Conservation (phyloP, 2,797 vertebrate genomes). For the Anguilla obscura region DNA sequence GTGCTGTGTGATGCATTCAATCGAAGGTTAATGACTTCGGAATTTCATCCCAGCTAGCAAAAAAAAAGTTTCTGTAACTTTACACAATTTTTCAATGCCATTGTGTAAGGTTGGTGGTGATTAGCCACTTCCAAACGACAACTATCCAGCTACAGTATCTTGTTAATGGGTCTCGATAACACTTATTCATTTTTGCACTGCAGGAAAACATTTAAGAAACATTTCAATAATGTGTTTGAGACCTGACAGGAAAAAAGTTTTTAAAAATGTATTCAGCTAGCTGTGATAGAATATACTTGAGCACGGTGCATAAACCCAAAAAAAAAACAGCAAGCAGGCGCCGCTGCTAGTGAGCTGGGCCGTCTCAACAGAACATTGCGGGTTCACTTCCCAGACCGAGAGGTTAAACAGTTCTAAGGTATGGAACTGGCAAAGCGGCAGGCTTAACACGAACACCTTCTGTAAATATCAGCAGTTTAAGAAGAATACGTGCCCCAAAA, state of each 20-base stretch:
- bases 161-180: background rate
- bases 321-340: background rate
- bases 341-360: background rate
- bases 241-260: background rate
- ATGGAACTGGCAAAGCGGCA: background rate
- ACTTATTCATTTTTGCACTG: background rate
- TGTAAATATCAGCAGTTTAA: background rate
- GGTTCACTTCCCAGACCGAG: background rate
- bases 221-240: background rate
- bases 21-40: background rate
- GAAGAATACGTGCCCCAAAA: background rate
- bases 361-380: background rate
- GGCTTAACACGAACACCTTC: background rate
- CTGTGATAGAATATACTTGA: background rate
- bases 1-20: background rate
- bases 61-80: background rate
- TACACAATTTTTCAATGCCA: background rate
- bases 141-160: background rate
- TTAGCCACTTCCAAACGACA: background rate
- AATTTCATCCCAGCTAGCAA: background rate
- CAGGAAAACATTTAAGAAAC: background rate
- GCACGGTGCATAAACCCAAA: background rate
- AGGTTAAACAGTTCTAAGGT: background rate
- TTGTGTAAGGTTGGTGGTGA: background rate
- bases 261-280: background rate